Base-by-base conservation (phyloP, 2,888 invertebrate genomes). In the Leptinotarsa peninsularis region DNA sequence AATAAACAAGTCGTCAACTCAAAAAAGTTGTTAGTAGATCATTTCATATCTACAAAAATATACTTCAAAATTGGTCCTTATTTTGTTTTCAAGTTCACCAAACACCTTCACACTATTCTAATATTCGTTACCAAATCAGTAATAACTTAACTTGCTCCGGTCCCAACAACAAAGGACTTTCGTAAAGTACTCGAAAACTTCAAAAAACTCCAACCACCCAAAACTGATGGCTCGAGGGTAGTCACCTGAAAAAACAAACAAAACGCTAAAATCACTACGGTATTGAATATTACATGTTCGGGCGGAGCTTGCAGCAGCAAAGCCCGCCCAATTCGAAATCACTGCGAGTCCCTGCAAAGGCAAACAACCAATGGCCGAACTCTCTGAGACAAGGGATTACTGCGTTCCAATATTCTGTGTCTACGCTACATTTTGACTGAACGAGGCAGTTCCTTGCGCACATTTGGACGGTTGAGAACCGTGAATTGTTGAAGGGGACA, bases 381-480 rank as follows among this genome's bases (percentile, higher is more conserved):
- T 60, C 66, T 73, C 72, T 49, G 52, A 69, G 75, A 79, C 78
- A 79, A 82, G 79, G 77, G 82, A 81, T 83, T 82, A 82, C 82
- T 70, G 50, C 52, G 67, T 43, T 43, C 43, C 43, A 43, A 43
- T 43, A 43, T 43, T 43, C 43, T 43, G 43, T 43, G 43, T 43
- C 43, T 43, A 43, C 43, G 71, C 75, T 72, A 74, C 67, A 80
- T 72, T 81, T 78, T 74, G 79, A 76, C 71, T 76, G 73, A 78
- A 76, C 70, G 76, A 78, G 83, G 80, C 85, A 86, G 86, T 86
- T 82, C 82, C 83, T 83, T 84, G 85, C 85, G 84, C 85, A 85
- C 85, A 79, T 76, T 66, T 71, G 60, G 43, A 21, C 21, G 21
- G 60, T 49, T 7, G 21, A 17, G 49, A 23, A 33, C 69, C 5